These are phyloP conservation scores for Corella eumyota DNA, from an alignment of 23 tunicate species.

Conservation along the genomic window DNA sequence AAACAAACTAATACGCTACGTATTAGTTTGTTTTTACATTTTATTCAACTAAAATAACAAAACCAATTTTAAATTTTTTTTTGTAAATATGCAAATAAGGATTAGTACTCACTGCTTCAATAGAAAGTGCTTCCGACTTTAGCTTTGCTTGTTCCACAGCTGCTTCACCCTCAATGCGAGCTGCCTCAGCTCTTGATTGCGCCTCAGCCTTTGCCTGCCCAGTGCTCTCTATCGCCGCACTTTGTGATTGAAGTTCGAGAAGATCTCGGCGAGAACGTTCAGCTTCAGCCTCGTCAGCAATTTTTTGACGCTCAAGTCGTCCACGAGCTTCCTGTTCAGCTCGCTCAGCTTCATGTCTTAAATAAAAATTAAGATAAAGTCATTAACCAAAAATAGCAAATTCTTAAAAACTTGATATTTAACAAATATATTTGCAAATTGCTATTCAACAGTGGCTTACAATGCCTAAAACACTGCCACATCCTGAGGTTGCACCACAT, in stretches of 20 bases:
- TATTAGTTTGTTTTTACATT: not conserved
- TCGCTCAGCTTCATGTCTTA: constrained; percentile 76
- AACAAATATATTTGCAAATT: too few species aligned
- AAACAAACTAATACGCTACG: not conserved
- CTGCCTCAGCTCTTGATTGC: constrained; percentile 90
- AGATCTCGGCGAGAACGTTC: constrained; percentile 74
- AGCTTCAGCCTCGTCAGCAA: constrained; percentile 91
- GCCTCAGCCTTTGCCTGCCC: constrained; percentile 99
- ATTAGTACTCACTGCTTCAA: constrained; percentile 70
- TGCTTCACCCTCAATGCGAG: constrained; percentile 85
- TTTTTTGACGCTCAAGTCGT: constrained; percentile 83
- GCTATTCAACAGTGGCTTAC: too few species aligned
- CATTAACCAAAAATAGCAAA: too few species aligned
- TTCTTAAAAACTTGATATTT: not conserved
- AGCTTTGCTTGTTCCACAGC: constrained; percentile 84
- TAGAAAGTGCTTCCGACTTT: constrained; percentile 64
- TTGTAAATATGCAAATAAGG: too few species aligned
- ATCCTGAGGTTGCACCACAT: too few species aligned
- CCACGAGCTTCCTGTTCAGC: constrained; percentile 96
- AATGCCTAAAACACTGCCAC: too few species aligned
- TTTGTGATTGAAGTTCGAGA: constrained; percentile 78
- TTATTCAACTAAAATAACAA: too few species aligned
- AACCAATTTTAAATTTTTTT: too few species aligned
- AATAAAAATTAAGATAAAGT: not conserved
- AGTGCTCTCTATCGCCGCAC: constrained; percentile 96